Base-by-base conservation (phyloP, 2,888 invertebrate species). In the Rhodophaea formosa region DNA sequence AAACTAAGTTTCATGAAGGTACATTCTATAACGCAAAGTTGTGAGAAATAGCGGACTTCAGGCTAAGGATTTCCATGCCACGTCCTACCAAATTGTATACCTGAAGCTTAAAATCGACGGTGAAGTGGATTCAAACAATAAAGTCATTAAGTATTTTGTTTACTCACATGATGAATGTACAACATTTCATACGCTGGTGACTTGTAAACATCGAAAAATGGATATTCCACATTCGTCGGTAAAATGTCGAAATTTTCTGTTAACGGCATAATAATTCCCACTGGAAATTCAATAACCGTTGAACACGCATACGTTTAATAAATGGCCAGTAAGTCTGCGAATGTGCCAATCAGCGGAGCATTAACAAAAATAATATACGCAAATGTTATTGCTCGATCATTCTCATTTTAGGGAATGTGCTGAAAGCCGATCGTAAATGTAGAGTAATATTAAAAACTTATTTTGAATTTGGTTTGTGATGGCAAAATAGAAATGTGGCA, bases 171-270 rank as follows among this genome's bases (percentile, higher is more conserved):
- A 71, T 91, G 88, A 49, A 88, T 59, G 65, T 90, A 91, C 43
- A 91, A 61, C 39, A 79, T 70, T 60, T 70, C 70, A 64, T 91
- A 92, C 1, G 77, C 70, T 7, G 90, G 89, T 16, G 79, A 73
- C 63, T 79, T 75, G 66, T 89, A 83, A 17, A 86, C 89, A 64
- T 91, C 80, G 58, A 92, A 74, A 52, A 68, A 76, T 2, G 88
- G 88, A 65, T 91, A 91, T 63, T 91, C 88, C 10, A 91, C 91
- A 63, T 91, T 91, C n/a, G 91, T 92, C 5, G 91, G 91, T 46
- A 91, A 68, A 62, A 91, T 80, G 30, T 80, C 76, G 63, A 91
- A 91, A 63, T 84, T 80, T 69, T 92, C 91, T 15, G 90, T 84
- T 61, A 91, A 58, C 42, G 91, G 91, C 77, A 89, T 82, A 64